Conservation (phyloP, 2,888 invertebrate species). For the Odontocerum albicorne region DNA sequence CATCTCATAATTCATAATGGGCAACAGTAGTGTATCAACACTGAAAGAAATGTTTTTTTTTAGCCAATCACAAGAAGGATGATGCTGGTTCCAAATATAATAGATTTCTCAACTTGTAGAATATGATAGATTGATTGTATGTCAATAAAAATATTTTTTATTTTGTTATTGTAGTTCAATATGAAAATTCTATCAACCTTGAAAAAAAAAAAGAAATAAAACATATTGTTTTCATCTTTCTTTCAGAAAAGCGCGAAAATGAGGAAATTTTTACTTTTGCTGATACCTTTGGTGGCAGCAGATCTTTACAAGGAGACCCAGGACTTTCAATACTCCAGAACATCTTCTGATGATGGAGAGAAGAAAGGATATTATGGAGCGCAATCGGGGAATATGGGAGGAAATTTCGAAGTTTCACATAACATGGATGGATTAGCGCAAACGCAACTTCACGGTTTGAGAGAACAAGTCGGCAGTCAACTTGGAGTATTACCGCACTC, state of each 20-base stretch:
- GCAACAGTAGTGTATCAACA: too few species aligned
- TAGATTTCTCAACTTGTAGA: too few species aligned
- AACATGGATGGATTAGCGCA: slow-evolving; percentile 55
- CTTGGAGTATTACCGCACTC: slow-evolving; percentile 49
- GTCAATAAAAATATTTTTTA: too few species aligned
- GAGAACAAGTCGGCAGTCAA: slow-evolving; percentile 51
- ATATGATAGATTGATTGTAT: too few species aligned
- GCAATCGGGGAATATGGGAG: slow-evolving; percentile 57
- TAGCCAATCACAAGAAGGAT: too few species aligned
- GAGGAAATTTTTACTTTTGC: slow-evolving; percentile 35
- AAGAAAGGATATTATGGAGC: slow-evolving; percentile 53
- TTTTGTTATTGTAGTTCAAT: too few species aligned
- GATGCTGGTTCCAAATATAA: too few species aligned
- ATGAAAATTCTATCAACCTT: too few species aligned
- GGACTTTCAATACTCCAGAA: slow-evolving; percentile 54
- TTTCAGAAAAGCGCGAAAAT: slow-evolving; percentile 18
- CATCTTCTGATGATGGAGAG: slow-evolving; percentile 52
- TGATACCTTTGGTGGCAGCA: slow-evolving; percentile 46
- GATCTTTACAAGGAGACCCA: slow-evolving; percentile 53
- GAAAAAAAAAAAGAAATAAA: too few species aligned
- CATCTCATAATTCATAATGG: too few species aligned
- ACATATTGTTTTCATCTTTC: too few species aligned
- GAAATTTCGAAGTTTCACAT: slow-evolving; percentile 54
- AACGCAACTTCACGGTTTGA: slow-evolving; percentile 52
- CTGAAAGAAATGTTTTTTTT: too few species aligned